Conservation (phyloP, 2,888 invertebrate genomes). For the Andrena praecox region DNA sequence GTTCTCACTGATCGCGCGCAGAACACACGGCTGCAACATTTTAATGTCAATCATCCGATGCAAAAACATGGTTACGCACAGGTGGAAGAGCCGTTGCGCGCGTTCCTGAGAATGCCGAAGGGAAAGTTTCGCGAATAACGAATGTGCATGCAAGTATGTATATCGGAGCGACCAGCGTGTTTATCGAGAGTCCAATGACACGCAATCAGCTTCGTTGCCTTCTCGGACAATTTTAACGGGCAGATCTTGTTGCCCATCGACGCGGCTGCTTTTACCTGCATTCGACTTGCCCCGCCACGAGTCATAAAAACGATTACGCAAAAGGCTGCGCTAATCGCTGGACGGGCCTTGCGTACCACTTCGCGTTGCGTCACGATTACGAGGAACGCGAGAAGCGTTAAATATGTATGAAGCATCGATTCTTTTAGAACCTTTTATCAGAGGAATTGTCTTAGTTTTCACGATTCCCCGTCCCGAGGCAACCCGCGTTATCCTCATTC, state of each 20-base stretch:
- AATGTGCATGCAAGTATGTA: constrained; percentile 25
- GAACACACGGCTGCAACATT: not conserved
- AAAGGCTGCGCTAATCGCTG: constrained; percentile 25
- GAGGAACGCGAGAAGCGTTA: constrained; percentile 25
- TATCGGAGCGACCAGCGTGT: constrained; percentile 2
- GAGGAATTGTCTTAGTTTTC: not conserved
- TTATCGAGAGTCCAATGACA: constrained; percentile 56
- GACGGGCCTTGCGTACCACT: constrained; percentile 30
- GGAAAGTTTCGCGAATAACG: constrained; percentile 70
- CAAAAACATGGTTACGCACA: not conserved
- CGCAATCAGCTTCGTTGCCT: constrained; percentile 44
- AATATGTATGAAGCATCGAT: constrained; percentile 42
- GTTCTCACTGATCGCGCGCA: not conserved
- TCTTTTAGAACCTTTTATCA: not conserved
- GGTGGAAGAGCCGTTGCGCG: not conserved
- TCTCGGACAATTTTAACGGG: not conserved
- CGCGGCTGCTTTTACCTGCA: constrained; percentile 10
- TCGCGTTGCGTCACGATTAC: constrained; percentile 36
- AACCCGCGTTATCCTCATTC: not conserved
- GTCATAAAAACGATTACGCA: constrained; percentile 41
- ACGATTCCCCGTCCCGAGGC: not conserved
- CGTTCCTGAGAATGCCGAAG: constrained; percentile 63
- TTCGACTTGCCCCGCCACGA: not conserved
- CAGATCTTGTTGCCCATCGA: constrained; percentile 3
- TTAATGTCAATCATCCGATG: constrained; percentile 11